phyloP scores from a whole-genome alignment of 2,113 vertebrate species.

The Aegithalos caudatus region DNA sequence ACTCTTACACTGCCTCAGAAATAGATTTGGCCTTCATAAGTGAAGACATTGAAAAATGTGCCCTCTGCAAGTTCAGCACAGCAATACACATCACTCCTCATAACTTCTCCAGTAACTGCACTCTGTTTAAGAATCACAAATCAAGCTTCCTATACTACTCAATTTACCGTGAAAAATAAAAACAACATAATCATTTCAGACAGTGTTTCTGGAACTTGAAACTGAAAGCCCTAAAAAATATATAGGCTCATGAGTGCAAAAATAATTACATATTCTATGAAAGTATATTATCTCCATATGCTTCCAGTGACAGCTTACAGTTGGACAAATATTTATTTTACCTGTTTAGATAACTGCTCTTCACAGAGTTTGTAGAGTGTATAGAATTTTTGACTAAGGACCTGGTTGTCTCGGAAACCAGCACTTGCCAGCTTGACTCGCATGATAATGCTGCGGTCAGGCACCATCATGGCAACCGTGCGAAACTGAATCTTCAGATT shows the following conservation, averaged over 20 bases:
- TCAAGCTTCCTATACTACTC: neutral
- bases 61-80: neutral
- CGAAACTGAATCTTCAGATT: slow-evolving; percentile 75
- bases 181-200: neutral
- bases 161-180: neutral
- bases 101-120: neutral
- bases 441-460: slow-evolving; percentile 74
- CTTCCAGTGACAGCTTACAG: neutral
- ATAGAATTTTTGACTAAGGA: slow-evolving; percentile 72
- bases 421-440: slow-evolving; percentile 74
- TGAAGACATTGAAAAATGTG: neutral
- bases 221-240: neutral
- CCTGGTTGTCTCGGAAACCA: slow-evolving; percentile 72
- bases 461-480: slow-evolving; percentile 75
- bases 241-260: neutral
- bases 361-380: slow-evolving; percentile 74
- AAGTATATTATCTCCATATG: neutral
- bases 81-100: neutral
- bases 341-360: slow-evolving; percentile 75
- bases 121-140: neutral
- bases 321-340: slow-evolving; percentile 43
- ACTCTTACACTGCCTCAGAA: neutral
- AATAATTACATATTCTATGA: neutral
- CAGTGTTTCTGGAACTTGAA: neutral
- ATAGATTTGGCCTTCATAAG: neutral